These are phyloP conservation scores for Aproaerema taeniolella DNA, from an alignment of 2,888 invertebrate species.

Conservation along the genomic window DNA sequence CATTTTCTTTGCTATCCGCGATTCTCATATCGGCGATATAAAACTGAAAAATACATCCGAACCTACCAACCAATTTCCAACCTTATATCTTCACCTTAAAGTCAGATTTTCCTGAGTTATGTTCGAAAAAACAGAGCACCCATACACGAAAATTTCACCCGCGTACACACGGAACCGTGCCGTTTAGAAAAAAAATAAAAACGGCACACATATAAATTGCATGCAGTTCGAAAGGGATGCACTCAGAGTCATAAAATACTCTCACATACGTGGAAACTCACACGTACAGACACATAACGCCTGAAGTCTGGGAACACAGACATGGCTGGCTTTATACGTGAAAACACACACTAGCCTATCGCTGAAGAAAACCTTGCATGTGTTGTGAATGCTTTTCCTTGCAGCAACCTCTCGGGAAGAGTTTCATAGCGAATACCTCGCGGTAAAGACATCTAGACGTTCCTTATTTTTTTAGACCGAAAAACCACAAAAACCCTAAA, in stretches of 20 bases:
- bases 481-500: conserved; percentile 33
- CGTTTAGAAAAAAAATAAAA: conserved; percentile 73
- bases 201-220: conserved; percentile 72
- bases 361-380: conserved; percentile 68
- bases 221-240: conserved; percentile 77
- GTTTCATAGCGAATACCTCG: conserved; percentile 78
- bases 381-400: conserved; percentile 77
- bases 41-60: conserved; percentile 75
- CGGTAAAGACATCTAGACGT: conserved; percentile 73
- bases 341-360: conserved; percentile 45
- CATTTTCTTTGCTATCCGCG: conserved; percentile 76
- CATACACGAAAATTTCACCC: conserved; percentile 49
- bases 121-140: conserved; percentile 58
- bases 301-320: conserved; percentile 48
- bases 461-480: conserved; percentile 41
- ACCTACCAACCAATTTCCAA: conserved; percentile 33
- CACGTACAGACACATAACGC: conserved; percentile 32
- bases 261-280: conserved; percentile 39
- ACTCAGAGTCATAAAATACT: conserved; percentile 76
- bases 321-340: conserved; percentile 35
- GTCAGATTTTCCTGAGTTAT: conserved; percentile 1
- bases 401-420: conserved; percentile 77
- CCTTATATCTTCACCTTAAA: conserved; percentile 11
- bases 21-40: conserved; percentile 77
- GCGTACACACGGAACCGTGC: conserved; percentile 51